Percentiles rank a stretch among this genome's conserved stretches.
Conservation (phyloP, 2,113 vertebrate species). For the Zapornia atra region DNA sequence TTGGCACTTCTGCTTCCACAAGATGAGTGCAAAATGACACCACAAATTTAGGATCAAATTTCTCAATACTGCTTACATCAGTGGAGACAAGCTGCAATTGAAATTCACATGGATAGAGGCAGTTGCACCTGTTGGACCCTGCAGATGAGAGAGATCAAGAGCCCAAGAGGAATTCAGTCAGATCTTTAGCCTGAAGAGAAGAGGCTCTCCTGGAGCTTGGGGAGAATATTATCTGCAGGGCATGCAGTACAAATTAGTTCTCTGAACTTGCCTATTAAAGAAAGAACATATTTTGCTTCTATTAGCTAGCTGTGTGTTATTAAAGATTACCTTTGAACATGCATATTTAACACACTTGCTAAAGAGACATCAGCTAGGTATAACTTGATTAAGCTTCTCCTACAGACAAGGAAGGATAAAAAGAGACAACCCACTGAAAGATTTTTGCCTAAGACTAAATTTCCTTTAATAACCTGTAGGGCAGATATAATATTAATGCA, state of each 20-base stretch:
- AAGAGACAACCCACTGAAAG: not conserved
- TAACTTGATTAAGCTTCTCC: not conserved
- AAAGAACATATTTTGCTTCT: not conserved
- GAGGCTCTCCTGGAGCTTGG: not conserved
- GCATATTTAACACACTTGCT: not conserved
- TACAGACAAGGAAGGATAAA: not conserved
- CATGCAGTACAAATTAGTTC: not conserved
- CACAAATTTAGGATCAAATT: not conserved
- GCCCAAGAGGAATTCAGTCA: not conserved
- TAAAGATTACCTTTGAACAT: not conserved
- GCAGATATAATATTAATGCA: constrained; percentile 45
- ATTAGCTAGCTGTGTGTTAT: not conserved
- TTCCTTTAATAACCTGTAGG: constrained; percentile 24
- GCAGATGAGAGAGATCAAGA: not conserved
- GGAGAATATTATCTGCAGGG: not conserved
- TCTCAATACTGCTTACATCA: not conserved
- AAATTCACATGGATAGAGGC: not conserved
- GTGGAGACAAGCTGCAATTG: not conserved
- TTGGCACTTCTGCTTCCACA: not conserved
- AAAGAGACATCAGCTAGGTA: not conserved
- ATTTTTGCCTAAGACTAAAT: constrained; percentile 8
- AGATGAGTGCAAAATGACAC: not conserved
- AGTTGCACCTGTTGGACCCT: not conserved
- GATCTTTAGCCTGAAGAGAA: not conserved
- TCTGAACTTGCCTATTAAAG: not conserved